Evolutionary conservation across 1,140 invertebrate genomes (phyloP).

Genomic region (Aculops lycopersici): DNA sequence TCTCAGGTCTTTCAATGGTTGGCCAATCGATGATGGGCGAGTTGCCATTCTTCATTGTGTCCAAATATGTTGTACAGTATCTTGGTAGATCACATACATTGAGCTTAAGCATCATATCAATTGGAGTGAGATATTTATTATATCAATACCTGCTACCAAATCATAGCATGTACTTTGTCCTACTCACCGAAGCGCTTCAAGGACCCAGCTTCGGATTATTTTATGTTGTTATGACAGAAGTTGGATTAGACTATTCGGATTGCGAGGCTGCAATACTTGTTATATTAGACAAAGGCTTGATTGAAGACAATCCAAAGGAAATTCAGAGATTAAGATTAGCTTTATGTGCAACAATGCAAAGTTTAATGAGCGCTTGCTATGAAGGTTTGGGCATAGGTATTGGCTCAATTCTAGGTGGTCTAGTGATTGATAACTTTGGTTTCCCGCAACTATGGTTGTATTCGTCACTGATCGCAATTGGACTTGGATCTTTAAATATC

Average conservation of each 20-base stretch:
- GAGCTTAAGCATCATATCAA: conserved; percentile 34
- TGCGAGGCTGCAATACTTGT: not conserved
- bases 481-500: not conserved
- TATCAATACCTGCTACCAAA: conserved; percentile 27
- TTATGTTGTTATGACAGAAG: conserved; percentile 38
- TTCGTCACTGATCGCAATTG: conserved; percentile 1
- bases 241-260: not conserved
- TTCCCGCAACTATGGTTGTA: conserved; percentile 2
- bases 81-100: conserved; percentile 48
- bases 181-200: conserved; percentile 32
- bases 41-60: conserved; percentile 53
- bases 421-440: conserved; percentile 1
- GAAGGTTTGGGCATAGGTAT: conserved; percentile 10
- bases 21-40: conserved; percentile 57
- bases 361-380: conserved; percentile 35
- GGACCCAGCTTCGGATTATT: conserved; percentile 54
- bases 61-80: conserved; percentile 39
- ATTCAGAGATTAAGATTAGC: not conserved
- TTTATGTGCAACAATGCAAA: conserved; percentile 15
- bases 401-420: conserved; percentile 5
- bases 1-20: conserved; percentile 40
- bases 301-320: not conserved
- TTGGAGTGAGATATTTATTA: conserved; percentile 36
- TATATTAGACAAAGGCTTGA: not conserved
- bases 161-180: conserved; percentile 33